Percentiles rank a stretch among this genome's conserved stretches.
phyloP scores from a whole-genome alignment of 2,797 vertebrate species.

The Schizopygopsis pylzovi region DNA sequence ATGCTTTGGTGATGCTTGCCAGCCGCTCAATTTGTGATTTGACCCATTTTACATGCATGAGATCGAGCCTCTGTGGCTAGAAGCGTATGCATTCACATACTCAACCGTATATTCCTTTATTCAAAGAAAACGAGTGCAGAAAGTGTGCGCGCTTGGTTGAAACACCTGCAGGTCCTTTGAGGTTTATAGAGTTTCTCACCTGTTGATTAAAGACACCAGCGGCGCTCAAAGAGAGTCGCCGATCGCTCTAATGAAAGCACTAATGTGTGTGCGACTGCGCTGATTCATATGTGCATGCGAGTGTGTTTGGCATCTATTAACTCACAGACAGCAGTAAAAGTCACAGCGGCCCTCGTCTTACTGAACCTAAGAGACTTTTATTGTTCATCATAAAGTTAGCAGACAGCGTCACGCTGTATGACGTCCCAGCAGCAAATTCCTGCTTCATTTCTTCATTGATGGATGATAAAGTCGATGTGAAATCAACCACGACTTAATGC shows the following conservation, averaged over 20 bases:
- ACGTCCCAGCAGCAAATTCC: slow-evolving; percentile 28
- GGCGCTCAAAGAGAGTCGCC: background rate
- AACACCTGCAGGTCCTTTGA: slow-evolving; percentile 59
- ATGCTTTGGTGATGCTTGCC: background rate
- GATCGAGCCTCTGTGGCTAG: background rate
- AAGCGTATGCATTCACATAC: background rate
- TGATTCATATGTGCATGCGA: slow-evolving; percentile 9
- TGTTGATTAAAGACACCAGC: slow-evolving; percentile 68
- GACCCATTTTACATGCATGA: background rate
- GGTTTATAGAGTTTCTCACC: slow-evolving; percentile 69
- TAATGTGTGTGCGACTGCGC: slow-evolving; percentile 4
- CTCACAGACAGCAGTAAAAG: slow-evolving; percentile 49
- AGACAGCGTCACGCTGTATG: slow-evolving; percentile 38
- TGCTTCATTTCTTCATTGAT: slow-evolving; percentile 18
- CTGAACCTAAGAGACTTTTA: slow-evolving; percentile 44
- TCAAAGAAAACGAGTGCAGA: background rate
- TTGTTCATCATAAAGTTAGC: slow-evolving; percentile 45
- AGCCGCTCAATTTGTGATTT: background rate
- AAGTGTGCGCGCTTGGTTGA: slow-evolving; percentile 53
- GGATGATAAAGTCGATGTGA: background rate
- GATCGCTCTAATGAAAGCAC: slow-evolving; percentile 26
- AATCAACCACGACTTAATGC: background rate
- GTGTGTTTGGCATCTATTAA: slow-evolving; percentile 52
- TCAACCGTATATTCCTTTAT: background rate
- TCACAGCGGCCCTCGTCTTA: slow-evolving; percentile 8